These are phyloP conservation scores for Cebus imitator DNA, from an alignment of 2,113 vertebrate genomes.

Conservation along the genomic window DNA sequence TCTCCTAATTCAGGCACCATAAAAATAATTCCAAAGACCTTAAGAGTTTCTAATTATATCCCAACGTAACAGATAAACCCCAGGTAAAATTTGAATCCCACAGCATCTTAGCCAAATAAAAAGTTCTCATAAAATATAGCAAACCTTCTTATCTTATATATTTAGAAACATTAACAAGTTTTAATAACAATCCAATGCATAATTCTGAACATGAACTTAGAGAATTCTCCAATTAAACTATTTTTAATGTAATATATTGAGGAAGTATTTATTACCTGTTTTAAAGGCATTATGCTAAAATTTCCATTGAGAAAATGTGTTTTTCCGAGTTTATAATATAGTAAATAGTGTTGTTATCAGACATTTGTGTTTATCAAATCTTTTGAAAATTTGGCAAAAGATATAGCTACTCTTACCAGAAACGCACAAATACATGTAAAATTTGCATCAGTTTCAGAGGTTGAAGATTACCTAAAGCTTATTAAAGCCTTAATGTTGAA, in stretches of 20 bases:
- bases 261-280: not conserved
- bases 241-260: not conserved
- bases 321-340: not conserved
- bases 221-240: not conserved
- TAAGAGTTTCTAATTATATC: not conserved
- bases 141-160: not conserved
- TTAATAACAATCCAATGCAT: not conserved
- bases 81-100: not conserved
- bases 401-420: not conserved
- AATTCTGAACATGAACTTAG: not conserved
- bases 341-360: not conserved
- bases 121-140: not conserved
- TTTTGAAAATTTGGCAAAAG: constrained; percentile 27
- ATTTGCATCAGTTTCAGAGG: not conserved
- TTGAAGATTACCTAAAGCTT: not conserved
- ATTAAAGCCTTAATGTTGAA: not conserved
- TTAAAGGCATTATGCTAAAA: not conserved
- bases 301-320: not conserved
- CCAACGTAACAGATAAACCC: not conserved
- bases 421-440: constrained; percentile 11
- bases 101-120: not conserved
- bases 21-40: not conserved
- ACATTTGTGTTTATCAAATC: not conserved
- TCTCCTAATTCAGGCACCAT: not conserved
- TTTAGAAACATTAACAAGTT: not conserved